phyloP scores from a whole-genome alignment of 2,113 vertebrate species.

The Polypterus bichir region DNA sequence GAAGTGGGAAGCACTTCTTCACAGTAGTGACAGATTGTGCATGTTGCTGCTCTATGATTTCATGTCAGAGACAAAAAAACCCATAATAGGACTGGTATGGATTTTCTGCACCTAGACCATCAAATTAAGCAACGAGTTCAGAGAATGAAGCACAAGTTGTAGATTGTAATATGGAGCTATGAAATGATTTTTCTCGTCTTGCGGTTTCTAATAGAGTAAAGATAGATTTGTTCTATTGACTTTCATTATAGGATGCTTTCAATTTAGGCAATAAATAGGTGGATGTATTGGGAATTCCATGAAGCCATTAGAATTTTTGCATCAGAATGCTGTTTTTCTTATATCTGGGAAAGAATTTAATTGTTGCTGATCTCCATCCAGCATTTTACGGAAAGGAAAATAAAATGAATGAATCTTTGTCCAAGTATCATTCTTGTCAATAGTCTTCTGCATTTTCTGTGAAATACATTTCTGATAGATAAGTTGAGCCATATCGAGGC shows the following conservation, averaged over 20 bases:
- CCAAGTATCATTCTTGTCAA: no score
- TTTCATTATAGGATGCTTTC: conserved; percentile 10
- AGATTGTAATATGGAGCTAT: conserved; percentile 4
- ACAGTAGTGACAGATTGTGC: no score
- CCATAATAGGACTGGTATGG: conserved; percentile 4
- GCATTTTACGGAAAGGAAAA: no score
- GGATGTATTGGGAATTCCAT: not conserved
- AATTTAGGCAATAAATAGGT: conserved; percentile 9
- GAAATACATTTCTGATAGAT: no score
- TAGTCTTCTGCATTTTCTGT: no score
- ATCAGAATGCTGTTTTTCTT: not conserved
- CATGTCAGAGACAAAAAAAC: not conserved
- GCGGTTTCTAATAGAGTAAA: not conserved
- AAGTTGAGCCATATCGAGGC: no score
- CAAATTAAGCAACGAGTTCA: conserved; percentile 5
- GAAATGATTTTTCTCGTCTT: conserved; percentile 3
- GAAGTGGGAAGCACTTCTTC: no score
- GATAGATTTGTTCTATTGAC: conserved; percentile 6
- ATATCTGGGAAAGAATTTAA: not conserved
- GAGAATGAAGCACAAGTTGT: not conserved
- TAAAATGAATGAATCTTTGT: no score
- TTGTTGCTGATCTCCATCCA: no score
- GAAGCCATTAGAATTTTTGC: not conserved
- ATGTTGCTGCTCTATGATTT: not conserved
- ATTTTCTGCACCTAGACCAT: conserved; percentile 2